Evolutionary conservation across 2,888 invertebrate species (phyloP), one percentile per base, ranked within the genome.

Genomic region (Eremobia ochroleuca): DNA sequence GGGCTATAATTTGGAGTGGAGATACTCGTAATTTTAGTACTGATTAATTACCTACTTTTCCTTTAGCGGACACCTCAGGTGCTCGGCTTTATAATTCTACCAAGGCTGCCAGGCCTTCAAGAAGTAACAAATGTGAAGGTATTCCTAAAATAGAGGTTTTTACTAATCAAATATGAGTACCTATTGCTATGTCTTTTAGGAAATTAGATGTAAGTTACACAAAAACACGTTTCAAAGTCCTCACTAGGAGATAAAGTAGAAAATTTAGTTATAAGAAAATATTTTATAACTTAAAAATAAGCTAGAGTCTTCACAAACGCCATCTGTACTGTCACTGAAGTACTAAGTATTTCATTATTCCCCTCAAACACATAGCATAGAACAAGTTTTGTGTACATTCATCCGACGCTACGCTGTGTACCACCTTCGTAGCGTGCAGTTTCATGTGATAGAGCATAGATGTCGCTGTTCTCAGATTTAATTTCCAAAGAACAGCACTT

Each of bases 381-480:
- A 43, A 73, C 34, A 25, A 25, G 59, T 73, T 55, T 79, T 18
- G 34, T 28, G 11, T 37, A 28, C n/a, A 13, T 65, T 15, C 15
- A 25, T 3, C 0, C 21, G n/a, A 49, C 0, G 58, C 34, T 73
- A 79, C 73, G 40, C 13, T 34, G 18, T 49, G 72, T 66, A 80
- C 72, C 55, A 67, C 25, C 37, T 71, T 70, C 67, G 69, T 78
- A 70, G 72, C 66, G 15, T 43, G 67, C 28, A 31, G 72, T 59
- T 75, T 82, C 72, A 49, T 40, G 15, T 11, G 0, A 1, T 6
- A 40, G 8, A 25, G 1, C 13, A 72, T n/a, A 85, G 83, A 84
- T 84, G 83, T 13, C 85, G 13, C 69, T 85, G 25, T 59, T 67
- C 6, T 37, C 58, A 74, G 43, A 21, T 64, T 76, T 61, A 4